These are phyloP conservation scores for Drosophila mauritiana DNA, from an alignment of 1,140 invertebrate genomes.

Conservation along the genomic window DNA sequence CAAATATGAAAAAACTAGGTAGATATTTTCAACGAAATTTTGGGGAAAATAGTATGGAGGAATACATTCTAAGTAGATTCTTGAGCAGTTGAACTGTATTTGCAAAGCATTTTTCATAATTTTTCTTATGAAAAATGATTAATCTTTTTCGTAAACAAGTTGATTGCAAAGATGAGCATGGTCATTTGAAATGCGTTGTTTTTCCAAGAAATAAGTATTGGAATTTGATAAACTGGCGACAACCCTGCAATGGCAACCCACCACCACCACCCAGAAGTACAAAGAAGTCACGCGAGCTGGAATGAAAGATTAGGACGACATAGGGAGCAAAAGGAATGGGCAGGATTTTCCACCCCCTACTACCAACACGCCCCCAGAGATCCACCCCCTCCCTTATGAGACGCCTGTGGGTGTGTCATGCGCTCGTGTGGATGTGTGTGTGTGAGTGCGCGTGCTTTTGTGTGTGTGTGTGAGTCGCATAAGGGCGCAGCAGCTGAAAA, in stretches of 20 bases:
- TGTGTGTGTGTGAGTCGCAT: conserved; percentile 25
- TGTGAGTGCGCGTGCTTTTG: not conserved
- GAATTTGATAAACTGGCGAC: not conserved
- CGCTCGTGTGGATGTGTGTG: conserved; percentile 21
- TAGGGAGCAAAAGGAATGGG: conserved; percentile 10
- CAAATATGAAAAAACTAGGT: not conserved
- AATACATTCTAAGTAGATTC: too few relatives aligned
- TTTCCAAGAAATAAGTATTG: too few relatives aligned
- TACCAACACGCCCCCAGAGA: too few relatives aligned
- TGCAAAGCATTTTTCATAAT: too few relatives aligned
- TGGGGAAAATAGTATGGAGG: too few relatives aligned
- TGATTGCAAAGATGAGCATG: too few relatives aligned
- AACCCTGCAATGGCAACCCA: conserved; percentile 2
- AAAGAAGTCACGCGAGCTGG: conserved; percentile 25
- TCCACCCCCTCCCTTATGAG: conserved; percentile 6
- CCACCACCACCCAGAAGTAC: conserved; percentile 2
- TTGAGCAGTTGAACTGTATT: too few relatives aligned
- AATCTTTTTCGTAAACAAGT: too few relatives aligned
- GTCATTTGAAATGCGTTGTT: too few relatives aligned
- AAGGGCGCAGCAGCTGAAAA: conserved; percentile 50
- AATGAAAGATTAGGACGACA: conserved; percentile 33
- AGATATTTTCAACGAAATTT: too few relatives aligned
- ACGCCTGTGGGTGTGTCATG: conserved; percentile 19
- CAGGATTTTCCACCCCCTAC: conserved; percentile 5
- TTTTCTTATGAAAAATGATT: too few relatives aligned